phyloP scores from a whole-genome alignment of 2,888 invertebrate genomes.

The Eupithecia dodoneata region DNA sequence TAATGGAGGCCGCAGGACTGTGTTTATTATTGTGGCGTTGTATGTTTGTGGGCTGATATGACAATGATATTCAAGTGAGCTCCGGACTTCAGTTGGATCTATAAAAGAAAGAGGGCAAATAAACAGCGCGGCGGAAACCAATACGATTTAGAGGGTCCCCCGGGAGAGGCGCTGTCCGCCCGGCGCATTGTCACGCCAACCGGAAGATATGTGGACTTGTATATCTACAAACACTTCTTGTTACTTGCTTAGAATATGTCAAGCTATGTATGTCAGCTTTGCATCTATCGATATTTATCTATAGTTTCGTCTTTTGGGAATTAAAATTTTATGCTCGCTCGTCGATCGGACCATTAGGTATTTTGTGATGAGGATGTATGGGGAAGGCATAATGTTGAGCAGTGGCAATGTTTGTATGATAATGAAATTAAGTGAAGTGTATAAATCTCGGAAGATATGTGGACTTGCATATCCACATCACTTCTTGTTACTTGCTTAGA shows the following conservation, averaged over 20 bases:
- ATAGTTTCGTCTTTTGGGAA: not conserved
- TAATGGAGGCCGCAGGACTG: too few species aligned
- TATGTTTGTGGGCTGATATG: too few species aligned
- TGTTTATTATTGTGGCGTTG: too few species aligned
- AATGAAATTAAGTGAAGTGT: too few species aligned
- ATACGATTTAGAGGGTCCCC: conserved; percentile 74
- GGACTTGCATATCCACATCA: not conserved
- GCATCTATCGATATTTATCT: not conserved
- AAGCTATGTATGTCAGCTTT: too few species aligned
- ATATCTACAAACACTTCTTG: conserved; percentile 37
- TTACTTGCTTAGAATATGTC: not conserved
- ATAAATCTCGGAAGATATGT: too few species aligned
- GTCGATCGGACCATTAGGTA: too few species aligned
- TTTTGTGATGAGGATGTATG: too few species aligned
- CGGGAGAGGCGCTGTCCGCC: conserved; percentile 57
- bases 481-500: conserved; percentile 8
- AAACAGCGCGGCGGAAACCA: conserved; percentile 69
- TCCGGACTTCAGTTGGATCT: conserved; percentile 41
- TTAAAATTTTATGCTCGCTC: not conserved
- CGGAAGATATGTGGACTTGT: conserved; percentile 43
- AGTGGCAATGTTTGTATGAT: too few species aligned
- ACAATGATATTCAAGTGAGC: conserved; percentile 44
- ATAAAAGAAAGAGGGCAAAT: conserved; percentile 58
- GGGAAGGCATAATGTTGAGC: too few species aligned
- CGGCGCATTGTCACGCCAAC: conserved; percentile 69